Evolutionary conservation across 2,113 vertebrate species (phyloP), one percentile per base, ranked within the genome.

Genomic region (Rhizomys pruinosus): DNA sequence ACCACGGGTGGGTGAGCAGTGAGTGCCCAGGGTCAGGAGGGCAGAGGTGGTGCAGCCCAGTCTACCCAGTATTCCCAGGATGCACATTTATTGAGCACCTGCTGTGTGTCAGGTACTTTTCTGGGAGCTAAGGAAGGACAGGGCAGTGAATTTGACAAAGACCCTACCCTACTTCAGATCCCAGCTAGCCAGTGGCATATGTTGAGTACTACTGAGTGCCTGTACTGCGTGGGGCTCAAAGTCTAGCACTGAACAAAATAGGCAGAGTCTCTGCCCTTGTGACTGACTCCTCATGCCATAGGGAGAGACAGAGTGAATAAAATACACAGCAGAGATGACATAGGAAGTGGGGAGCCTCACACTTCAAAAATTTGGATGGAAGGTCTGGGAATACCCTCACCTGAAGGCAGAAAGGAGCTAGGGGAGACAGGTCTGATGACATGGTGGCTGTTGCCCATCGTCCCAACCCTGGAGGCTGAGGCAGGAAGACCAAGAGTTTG

Each of bases 1-100:
- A 99, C 99, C 7, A 99, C 99, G 96, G 99, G 99, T 99, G 96
- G 99, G 99, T 99, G 96, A 25, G 37, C 16, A 6, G 32, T 32
- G 12, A 55, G 0, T 9, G 29, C 20, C 59, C 5, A 6, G 47
- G 64, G 47, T 81, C 22, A 8, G 57, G 15, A 66, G 89, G 27
- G 84, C 47, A 17, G 25, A 47, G 80, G 19, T 4, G 25, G 32
- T 32, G 10, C n/a, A 57, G 3, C 52, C 80, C 29, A 34, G 44
- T 81, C 81, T 13, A 27, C 25, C 3, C 2, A 25, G 88, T 47
- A 37, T 3, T 69, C 68, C 71, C 32, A 39, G 63, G 10, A 23
- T 29, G 16, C 34, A 3, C 27, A 0, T 66, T 37, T n/a, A 39
- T 17, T 39, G 55, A 44, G n/a, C 29, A 17, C n/a, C 25, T 89